A percentile compares a stretch with the other conserved stretches of the same genome.
phyloP scores from a whole-genome alignment of 2,113 vertebrate species.

The Ceuthmochares aereus region DNA sequence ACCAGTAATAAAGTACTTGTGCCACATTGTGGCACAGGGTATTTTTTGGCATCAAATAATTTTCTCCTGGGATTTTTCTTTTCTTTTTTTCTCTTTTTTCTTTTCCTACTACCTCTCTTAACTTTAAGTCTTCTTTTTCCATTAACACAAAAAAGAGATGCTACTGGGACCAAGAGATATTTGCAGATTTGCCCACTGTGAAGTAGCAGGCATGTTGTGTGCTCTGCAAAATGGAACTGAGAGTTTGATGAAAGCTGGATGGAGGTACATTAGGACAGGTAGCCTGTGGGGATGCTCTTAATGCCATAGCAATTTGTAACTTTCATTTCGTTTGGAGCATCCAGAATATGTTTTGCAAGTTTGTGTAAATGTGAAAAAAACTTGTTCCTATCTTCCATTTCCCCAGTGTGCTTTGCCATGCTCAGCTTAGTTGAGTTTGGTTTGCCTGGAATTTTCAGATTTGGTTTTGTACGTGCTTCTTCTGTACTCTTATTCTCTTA shows the following conservation, averaged over 20 bases:
- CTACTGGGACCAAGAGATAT: neutral
- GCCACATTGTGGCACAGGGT: fast-evolving
- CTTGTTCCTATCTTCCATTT: neutral
- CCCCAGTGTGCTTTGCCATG: neutral
- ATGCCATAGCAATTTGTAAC: neutral
- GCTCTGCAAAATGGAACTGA: neutral
- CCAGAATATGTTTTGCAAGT: neutral
- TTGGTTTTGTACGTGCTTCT: neutral
- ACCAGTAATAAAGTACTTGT: neutral
- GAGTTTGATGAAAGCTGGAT: neutral
- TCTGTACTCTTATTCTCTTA: neutral
- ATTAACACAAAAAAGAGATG: neutral
- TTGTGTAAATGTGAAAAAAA: neutral
- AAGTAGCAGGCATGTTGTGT: neutral
- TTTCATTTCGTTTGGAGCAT: neutral
- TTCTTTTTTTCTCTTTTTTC: neutral
- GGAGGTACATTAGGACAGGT: neutral
- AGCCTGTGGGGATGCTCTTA: neutral
- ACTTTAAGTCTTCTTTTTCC: too few relatives aligned
- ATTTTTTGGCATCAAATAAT: neutral
- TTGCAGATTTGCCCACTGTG: neutral
- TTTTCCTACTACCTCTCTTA: too few relatives aligned
- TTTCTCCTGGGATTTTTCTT: neutral
- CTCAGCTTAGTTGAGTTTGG: neutral
- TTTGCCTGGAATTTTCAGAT: neutral